Base-by-base conservation (phyloP, 2,888 invertebrate species). In the Drosophila colorata region DNA sequence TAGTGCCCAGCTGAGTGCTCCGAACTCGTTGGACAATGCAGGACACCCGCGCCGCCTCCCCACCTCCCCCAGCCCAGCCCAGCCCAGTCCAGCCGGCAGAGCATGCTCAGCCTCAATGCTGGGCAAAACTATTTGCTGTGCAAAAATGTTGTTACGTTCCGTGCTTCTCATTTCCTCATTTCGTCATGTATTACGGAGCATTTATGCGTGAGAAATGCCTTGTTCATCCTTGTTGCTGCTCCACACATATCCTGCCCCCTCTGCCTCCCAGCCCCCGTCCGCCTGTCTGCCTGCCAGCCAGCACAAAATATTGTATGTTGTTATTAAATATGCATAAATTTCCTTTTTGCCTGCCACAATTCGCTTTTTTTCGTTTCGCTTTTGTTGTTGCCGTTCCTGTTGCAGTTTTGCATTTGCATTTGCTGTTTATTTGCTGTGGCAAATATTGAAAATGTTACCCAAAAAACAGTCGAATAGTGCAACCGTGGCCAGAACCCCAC, bases 321-420 rank as follows among this genome's bases (percentile, higher is more conserved):
- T 77, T 84, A 84, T 84, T 84, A 84, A 84, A 84, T 84, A 85
- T 84, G 83, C 85, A 84, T 85, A 84, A 86, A 78, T 86, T 86
- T 80, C 59, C 72, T 80, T 73, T 84, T 72, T 77, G 59, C 49
- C 41, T 72, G 74, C 69, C 64, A 43, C 63, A 63, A 14, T 41
- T 41, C 35, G 37, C 59, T 35, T 38, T 49, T 58, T 71, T 13
- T 13, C 33, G 2, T 33, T 13, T 28, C 69, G 28, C 37, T 64
- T 33, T 74, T 69, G 47, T 18, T 58, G 53, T 40, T 38, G 28
- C 20, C 40, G 31, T 43, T 63, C 31, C 65, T 55, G 49, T 60
- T 69, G 69, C 65, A 73, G 35, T 68, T 81, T 77, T 74, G 70
- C 78, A 81, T 81, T 78, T 80, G 69, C 76, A 85, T 82, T 83